Percentiles rank a stretch among this genome's conserved stretches.
These are phyloP conservation scores for Cetonia aurata DNA, from an alignment of 2,888 invertebrate genomes.

Conservation along the genomic window DNA sequence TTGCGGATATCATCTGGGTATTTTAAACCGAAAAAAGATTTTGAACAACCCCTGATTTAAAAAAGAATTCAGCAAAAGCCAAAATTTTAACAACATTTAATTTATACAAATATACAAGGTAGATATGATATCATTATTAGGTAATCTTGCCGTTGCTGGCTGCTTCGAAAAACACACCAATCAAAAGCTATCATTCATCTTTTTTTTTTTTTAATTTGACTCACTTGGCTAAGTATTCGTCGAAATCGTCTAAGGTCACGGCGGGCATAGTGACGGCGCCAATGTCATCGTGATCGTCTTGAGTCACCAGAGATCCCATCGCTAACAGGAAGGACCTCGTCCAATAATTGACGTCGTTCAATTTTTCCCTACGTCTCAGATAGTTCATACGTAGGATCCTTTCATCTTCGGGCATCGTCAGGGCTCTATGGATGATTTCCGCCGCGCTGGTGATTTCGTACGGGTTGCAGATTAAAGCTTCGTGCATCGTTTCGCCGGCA, in stretches of 20 bases:
- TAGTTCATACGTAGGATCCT: constrained; percentile 88
- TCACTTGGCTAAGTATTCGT: constrained; percentile 89
- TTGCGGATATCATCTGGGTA: too few relatives aligned
- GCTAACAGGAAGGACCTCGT: constrained; percentile 89
- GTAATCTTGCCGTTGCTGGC: neutral
- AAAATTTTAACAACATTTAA: too few relatives aligned
- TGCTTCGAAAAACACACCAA: neutral
- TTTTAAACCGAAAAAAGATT: too few relatives aligned
- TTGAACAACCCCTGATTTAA: too few relatives aligned
- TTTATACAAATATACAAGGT: too few relatives aligned
- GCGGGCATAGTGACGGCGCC: constrained; percentile 90
- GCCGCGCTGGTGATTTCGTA: constrained; percentile 91
- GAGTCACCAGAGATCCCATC: constrained; percentile 81
- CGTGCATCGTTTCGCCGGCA: constrained; percentile 94
- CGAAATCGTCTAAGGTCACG: constrained; percentile 91
- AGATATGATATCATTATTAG: too few relatives aligned
- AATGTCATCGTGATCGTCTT: constrained; percentile 84
- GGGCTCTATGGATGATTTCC: constrained; percentile 86
- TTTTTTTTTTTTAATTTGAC: too few relatives aligned
- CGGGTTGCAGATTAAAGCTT: constrained; percentile 90
- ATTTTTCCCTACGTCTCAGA: constrained; percentile 81
- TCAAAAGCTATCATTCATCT: constrained; percentile 1
- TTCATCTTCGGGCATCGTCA: constrained; percentile 93
- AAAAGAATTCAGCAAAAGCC: too few relatives aligned
- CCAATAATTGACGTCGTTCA: constrained; percentile 90